A percentile compares a stretch with the other conserved stretches of the same genome.
phyloP scores from a whole-genome alignment of 2,888 invertebrate genomes.

The Drosophila kuntzei region DNA sequence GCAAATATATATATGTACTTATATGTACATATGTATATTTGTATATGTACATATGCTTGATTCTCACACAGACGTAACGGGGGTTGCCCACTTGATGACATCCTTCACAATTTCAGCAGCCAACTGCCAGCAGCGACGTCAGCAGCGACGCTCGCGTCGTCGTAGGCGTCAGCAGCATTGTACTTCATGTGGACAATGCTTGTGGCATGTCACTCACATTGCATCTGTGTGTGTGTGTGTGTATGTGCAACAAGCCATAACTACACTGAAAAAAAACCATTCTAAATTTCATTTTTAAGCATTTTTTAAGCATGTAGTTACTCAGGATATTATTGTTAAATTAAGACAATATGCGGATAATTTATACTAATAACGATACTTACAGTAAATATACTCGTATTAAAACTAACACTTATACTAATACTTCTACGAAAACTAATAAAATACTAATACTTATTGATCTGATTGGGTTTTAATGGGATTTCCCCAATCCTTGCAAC shows the following conservation, averaged over 20 bases:
- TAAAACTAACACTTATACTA: no score
- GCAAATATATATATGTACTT: slow-evolving; percentile 14
- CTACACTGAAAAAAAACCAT: no score
- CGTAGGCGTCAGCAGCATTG: slow-evolving; percentile 44
- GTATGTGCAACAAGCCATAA: slow-evolving; percentile 54
- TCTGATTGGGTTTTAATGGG: no score
- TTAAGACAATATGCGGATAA: no score
- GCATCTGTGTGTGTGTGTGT: slow-evolving; percentile 31
- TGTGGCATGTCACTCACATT: slow-evolving; percentile 75
- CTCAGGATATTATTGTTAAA: no score
- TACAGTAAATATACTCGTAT: no score
- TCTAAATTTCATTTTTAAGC: no score
- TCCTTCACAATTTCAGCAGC: slow-evolving; percentile 80
- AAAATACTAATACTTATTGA: no score
- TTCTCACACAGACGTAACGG: slow-evolving; percentile 26
- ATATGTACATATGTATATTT: slow-evolving; percentile 12
- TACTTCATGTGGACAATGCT: slow-evolving; percentile 74
- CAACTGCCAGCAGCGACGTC: slow-evolving; percentile 37
- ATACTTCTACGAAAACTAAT: no score
- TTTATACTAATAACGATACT: no score
- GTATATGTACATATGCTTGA: slow-evolving; percentile 29
- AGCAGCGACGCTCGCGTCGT: slow-evolving; percentile 2
- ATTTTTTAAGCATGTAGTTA: no score
- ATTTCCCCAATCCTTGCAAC: no score
- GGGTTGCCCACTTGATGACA: slow-evolving; percentile 74